Conservation (phyloP, 2,888 invertebrate species). For the Perizoma affinitatum region DNA sequence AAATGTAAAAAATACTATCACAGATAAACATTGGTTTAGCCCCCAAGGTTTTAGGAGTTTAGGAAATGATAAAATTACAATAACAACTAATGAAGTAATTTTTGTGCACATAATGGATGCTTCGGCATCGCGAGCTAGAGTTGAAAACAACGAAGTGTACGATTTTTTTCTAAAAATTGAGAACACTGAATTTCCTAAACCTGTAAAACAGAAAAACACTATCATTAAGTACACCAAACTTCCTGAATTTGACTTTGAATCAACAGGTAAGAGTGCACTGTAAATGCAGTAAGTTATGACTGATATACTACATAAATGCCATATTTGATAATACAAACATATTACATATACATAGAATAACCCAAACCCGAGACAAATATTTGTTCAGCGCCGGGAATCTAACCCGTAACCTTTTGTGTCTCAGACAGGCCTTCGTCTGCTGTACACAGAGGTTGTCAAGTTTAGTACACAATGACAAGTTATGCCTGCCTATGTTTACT, state of each 20-base stretch:
- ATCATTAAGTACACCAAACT: slow-evolving; percentile 73
- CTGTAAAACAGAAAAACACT: slow-evolving; percentile 56
- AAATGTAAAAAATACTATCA: slow-evolving; percentile 19
- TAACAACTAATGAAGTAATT: slow-evolving; percentile 31
- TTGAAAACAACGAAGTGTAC: slow-evolving; percentile 54
- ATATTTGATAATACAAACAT: too few species aligned
- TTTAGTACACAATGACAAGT: too few species aligned
- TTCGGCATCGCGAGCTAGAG: slow-evolving; percentile 60
- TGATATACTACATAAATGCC: too few species aligned
- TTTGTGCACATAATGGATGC: slow-evolving; percentile 65
- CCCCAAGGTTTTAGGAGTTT: slow-evolving; percentile 13
- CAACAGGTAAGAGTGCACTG: slow-evolving; percentile 53
- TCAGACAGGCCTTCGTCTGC: too few species aligned
- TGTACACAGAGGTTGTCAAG: too few species aligned
- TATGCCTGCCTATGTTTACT: too few species aligned
- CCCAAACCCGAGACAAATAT: too few species aligned
- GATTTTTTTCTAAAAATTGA: slow-evolving; percentile 58
- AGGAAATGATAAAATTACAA: slow-evolving; percentile 31
- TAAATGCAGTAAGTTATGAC: too few species aligned
- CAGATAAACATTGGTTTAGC: slow-evolving; percentile 1
- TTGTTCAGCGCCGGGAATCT: too few species aligned
- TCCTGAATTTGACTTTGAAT: slow-evolving; percentile 63
- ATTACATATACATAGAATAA: too few species aligned
- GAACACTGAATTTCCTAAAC: slow-evolving; percentile 48
- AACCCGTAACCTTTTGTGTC: too few species aligned